These are phyloP conservation scores for Acronicta alni DNA, from an alignment of 2,888 invertebrate species.

Conservation along the genomic window DNA sequence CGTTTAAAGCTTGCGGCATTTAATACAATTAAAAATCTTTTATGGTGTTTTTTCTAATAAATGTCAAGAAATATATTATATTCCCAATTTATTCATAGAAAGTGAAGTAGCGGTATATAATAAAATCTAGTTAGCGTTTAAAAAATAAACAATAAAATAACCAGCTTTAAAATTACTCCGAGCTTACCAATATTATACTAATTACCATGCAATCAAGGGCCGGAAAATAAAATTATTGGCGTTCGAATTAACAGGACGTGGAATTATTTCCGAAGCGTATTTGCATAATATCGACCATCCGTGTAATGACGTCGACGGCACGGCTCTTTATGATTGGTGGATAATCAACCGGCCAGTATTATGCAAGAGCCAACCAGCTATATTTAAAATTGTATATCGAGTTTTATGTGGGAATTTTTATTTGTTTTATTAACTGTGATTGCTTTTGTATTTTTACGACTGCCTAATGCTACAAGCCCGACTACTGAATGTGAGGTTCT, in stretches of 20 bases:
- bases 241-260: constrained; percentile 36
- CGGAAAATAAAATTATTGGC: constrained; percentile 56
- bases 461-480: too few relatives aligned
- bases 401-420: constrained; percentile 25
- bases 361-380: constrained; percentile 45
- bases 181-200: constrained; percentile 40
- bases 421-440: constrained; percentile 23
- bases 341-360: constrained; percentile 47
- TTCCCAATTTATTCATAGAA: too few relatives aligned
- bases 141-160: not conserved
- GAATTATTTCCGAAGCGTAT: constrained; percentile 54
- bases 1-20: too few relatives aligned
- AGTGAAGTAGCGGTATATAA: too few relatives aligned
- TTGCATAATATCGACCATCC: constrained; percentile 60
- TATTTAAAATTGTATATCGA: constrained; percentile 12
- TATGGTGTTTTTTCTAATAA: too few relatives aligned
- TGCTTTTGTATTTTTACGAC: not conserved
- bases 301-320: constrained; percentile 55
- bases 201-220: constrained; percentile 52
- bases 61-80: too few relatives aligned
- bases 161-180: constrained; percentile 15
- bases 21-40: too few relatives aligned
- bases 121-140: too few relatives aligned
- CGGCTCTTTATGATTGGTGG: constrained; percentile 55
- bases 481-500: too few relatives aligned